phyloP scores from a whole-genome alignment of 2,888 invertebrate species.

The Panzeria rudis region DNA sequence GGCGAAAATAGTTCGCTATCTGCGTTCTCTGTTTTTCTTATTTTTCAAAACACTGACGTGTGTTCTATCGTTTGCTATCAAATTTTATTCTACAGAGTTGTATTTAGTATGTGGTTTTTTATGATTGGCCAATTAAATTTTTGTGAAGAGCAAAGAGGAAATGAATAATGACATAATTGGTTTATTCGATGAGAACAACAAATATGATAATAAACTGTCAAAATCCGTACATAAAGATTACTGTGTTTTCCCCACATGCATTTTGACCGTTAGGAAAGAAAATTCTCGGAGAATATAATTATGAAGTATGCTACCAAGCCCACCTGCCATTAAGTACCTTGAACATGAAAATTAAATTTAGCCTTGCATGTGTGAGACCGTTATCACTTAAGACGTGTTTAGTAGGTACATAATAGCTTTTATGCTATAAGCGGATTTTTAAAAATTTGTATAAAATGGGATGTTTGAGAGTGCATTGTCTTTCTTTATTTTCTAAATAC shows the following conservation, averaged over 20 bases:
- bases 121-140: constrained; percentile 67
- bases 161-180: not conserved
- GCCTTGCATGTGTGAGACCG: constrained; percentile 7
- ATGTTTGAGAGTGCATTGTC: too few relatives aligned
- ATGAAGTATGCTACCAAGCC: not conserved
- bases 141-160: not conserved
- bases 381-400: constrained; percentile 29
- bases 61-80: constrained; percentile 31
- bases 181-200: not conserved
- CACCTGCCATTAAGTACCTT: too few relatives aligned
- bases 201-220: not conserved
- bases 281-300: not conserved
- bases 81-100: constrained; percentile 66
- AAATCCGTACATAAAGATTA: not conserved
- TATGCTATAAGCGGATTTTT: not conserved
- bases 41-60: constrained; percentile 68
- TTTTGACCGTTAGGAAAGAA: not conserved
- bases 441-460: not conserved
- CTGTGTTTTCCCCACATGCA: not conserved
- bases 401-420: not conserved
- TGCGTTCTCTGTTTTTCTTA: constrained; percentile 43
- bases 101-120: constrained; percentile 72
- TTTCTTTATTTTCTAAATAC: too few relatives aligned
- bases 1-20: constrained; percentile 30
- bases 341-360: not conserved